Evolutionary conservation across 2,797 vertebrate genomes (phyloP), one percentile per base, ranked within the genome.

Genomic region (Rhinatrema bivittatum): DNA sequence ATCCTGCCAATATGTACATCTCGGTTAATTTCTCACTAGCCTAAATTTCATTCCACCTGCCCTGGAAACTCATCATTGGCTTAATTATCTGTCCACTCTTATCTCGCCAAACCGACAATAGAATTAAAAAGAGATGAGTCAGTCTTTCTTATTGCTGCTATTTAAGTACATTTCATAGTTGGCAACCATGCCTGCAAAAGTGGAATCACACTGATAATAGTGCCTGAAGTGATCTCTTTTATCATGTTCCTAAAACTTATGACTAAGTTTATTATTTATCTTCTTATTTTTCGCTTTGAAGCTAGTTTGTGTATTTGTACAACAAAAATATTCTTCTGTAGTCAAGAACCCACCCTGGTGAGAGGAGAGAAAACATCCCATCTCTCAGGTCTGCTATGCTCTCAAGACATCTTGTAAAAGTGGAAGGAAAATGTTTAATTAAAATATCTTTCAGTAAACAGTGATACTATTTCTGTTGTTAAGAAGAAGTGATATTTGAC

Each of bases 61-160:
- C 7, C 28, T 29, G 34, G 13, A 30, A 61, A 61, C 21, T 53
- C 8, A 28, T 25, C 8, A 35, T 9, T 39, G 20, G 19, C 7
- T 57, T 49, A 32, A 23, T 56, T 53, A 49, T 33, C 16, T 39
- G 27, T 22, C 16, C 39, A 15, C 25, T 50, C 33, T 50, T 61
- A 20, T 46, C 31, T 50, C 31, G 7, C 10, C 8, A 44, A 7
- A 15, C 21, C 17, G 51, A 25, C 7, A 46, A 46, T 0, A 41
- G 3, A 40, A 32, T 37, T 61, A 51, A 13, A 48, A 63, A 40
- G 10, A 47, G 56, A 50, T 29, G 0, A 49, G 2, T 2, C 3
- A 39, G 2, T 28, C 6, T 3, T 3, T 37, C 12, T 25, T 50
- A 7, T 48, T 42, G 31, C 7, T 18, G 10, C 20, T 42, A 49